Conservation (phyloP, 2,797 vertebrate genomes). For the Chaetophractus vellerosus region DNA sequence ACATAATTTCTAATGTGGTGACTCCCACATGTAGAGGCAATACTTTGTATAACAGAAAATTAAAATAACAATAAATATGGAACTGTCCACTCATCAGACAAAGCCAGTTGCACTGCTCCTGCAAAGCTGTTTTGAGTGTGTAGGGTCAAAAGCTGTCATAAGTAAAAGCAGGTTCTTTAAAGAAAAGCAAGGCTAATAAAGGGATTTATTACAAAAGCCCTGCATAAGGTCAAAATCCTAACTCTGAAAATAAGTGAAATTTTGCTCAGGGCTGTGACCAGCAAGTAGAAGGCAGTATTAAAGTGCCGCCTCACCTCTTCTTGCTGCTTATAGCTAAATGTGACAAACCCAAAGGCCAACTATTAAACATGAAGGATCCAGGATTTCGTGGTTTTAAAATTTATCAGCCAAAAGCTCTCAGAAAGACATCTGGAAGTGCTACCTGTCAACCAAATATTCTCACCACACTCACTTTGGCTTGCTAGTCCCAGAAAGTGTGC, state of each 20-base stretch:
- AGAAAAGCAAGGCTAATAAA: neutral
- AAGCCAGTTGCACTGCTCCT: neutral
- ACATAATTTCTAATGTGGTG: neutral
- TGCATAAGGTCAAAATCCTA: neutral
- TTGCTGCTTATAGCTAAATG: too few species aligned
- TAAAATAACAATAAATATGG: neutral
- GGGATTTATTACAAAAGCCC: neutral
- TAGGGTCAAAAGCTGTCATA: neutral
- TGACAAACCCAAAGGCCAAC: too few species aligned
- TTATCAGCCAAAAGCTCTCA: neutral
- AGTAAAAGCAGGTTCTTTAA: conserved; percentile 12
- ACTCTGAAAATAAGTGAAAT: neutral
- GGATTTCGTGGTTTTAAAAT: too few species aligned
- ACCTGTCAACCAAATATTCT: neutral
- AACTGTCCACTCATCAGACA: neutral
- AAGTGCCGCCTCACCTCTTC: too few species aligned
- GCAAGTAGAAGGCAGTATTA: too few species aligned
- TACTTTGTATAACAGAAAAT: neutral
- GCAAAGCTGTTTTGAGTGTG: neutral
- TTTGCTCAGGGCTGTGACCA: neutral
- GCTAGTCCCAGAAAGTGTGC: neutral
- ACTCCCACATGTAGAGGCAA: neutral
- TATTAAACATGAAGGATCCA: too few species aligned
- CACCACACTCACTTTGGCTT: neutral
- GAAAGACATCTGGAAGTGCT: neutral